These are phyloP conservation scores for Bungarus multicinctus DNA, from an alignment of 2,113 vertebrate genomes.

Conservation along the genomic window DNA sequence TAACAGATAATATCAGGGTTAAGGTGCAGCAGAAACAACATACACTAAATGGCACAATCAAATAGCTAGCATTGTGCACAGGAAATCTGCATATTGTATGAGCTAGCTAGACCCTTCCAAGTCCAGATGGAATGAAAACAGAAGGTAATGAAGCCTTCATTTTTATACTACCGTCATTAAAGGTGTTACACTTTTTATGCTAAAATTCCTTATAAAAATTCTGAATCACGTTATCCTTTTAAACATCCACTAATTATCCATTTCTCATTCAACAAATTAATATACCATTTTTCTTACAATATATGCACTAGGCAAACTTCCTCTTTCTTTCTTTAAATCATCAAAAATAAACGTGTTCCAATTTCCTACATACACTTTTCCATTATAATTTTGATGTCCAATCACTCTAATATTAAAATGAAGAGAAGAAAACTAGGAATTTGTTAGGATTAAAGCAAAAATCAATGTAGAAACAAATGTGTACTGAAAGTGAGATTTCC, in stretches of 20 bases:
- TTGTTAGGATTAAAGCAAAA: constrained; percentile 37
- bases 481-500: not conserved
- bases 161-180: constrained; percentile 41
- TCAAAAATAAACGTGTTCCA: constrained; percentile 37
- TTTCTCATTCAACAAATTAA: constrained; percentile 1
- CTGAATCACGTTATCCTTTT: not conserved
- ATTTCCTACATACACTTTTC: constrained; percentile 34
- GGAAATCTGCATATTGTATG: too few relatives aligned
- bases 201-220: constrained; percentile 32
- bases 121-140: too few relatives aligned
- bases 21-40: too few relatives aligned
- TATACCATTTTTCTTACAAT: not conserved
- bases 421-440: constrained; percentile 19
- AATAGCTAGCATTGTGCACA: too few relatives aligned
- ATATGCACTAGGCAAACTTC: not conserved
- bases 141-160: constrained; percentile 14
- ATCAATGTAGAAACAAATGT: constrained; percentile 47
- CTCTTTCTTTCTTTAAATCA: not conserved
- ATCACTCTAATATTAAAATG: constrained; percentile 4
- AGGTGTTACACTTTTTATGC: constrained; percentile 25
- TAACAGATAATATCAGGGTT: too few relatives aligned
- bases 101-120: too few relatives aligned
- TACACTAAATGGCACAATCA: too few relatives aligned
- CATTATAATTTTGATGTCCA: constrained; percentile 24
- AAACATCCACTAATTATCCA: not conserved